A percentile compares a stretch with the other conserved stretches of the same genome.
Evolutionary conservation across 2,113 vertebrate species (phyloP).

Genomic region (Cyphomyrus discorhynchus): DNA sequence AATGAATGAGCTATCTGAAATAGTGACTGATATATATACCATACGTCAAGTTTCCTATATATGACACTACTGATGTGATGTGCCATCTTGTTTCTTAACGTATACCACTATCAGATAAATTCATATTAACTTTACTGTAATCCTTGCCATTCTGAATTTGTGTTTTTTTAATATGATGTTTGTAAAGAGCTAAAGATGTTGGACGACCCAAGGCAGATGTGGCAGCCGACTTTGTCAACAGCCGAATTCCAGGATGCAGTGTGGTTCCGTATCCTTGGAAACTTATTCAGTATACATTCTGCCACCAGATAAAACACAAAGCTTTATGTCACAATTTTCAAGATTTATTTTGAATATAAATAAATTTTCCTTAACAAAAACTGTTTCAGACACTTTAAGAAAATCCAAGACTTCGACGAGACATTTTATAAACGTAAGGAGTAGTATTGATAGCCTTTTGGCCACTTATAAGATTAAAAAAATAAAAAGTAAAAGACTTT

Average conservation of each 20-base stretch:
- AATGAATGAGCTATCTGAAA: neutral
- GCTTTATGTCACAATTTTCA: neutral
- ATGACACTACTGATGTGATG: neutral
- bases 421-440: constrained; percentile 89
- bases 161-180: constrained; percentile 8
- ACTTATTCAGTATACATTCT: neutral
- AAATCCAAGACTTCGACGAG: constrained; percentile 92
- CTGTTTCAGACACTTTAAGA: constrained; percentile 80
- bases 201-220: constrained; percentile 92
- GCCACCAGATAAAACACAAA: neutral
- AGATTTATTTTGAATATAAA: neutral
- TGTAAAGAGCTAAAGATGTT: constrained; percentile 81
- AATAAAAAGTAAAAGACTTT: neutral
- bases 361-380: constrained; percentile 52
- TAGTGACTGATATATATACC: neutral
- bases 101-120: neutral
- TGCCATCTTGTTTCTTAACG: neutral
- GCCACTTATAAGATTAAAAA: neutral
- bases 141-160: neutral
- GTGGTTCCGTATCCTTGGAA: constrained; percentile 89
- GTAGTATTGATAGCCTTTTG: neutral
- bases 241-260: constrained; percentile 76
- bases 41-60: neutral
- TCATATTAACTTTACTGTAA: neutral
- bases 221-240: constrained; percentile 89